Evolutionary conservation across 2,888 invertebrate genomes (phyloP).

Genomic region (Cheiracanthium punctorium): DNA sequence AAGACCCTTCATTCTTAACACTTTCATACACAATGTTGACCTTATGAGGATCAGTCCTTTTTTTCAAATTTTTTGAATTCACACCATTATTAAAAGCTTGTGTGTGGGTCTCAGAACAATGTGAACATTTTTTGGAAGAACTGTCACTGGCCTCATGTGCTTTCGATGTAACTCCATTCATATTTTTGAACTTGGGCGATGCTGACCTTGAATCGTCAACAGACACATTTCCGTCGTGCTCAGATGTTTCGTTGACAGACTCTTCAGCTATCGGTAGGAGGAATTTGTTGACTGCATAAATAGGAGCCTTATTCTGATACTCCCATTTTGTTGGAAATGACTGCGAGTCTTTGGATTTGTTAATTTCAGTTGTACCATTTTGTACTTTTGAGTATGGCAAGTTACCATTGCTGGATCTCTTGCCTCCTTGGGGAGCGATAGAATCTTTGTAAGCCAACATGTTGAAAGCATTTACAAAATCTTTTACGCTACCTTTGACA

Average conservation of each 20-base stretch:
- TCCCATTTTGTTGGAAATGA: slow-evolving; percentile 66
- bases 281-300: slow-evolving; percentile 22
- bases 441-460: slow-evolving; percentile 45
- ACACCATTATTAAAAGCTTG: not conserved
- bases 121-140: slow-evolving; percentile 35
- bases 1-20: not conserved
- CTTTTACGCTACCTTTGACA: slow-evolving; percentile 54
- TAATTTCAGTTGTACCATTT: not conserved
- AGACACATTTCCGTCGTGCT: slow-evolving; percentile 35
- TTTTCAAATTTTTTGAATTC: slow-evolving; percentile 2
- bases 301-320: slow-evolving; percentile 38
- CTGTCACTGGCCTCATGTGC: not conserved
- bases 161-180: not conserved
- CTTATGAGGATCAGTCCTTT: not conserved
- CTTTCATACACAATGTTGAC: not conserved
- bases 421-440: not conserved
- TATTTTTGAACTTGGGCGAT: not conserved
- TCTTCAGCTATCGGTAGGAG: slow-evolving; percentile 57
- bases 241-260: slow-evolving; percentile 46
- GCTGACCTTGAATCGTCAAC: slow-evolving; percentile 14
- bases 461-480: slow-evolving; percentile 59
- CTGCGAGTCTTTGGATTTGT: not conserved
- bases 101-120: slow-evolving; percentile 50
- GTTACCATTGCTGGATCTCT: not conserved
- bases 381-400: not conserved